Conservation (phyloP, 1,140 invertebrate genomes). For the Diprion similis region DNA sequence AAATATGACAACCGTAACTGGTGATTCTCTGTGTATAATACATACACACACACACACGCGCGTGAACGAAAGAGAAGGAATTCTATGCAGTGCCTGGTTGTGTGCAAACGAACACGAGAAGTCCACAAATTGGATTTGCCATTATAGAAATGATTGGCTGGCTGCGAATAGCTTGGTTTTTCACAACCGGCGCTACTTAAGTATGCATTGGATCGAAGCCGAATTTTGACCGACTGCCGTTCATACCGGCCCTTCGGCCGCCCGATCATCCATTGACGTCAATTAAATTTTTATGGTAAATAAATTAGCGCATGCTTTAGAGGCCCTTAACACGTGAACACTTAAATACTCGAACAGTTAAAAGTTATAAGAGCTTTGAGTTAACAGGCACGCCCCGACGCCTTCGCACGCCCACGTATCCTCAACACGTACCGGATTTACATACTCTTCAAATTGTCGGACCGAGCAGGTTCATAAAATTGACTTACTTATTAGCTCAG, state of each 20-base stretch:
- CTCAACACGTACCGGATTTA: background rate
- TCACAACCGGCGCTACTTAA: background rate
- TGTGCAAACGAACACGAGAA: background rate
- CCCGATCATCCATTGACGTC: background rate
- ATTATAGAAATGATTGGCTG: constrained; percentile 2
- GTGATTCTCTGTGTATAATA: no score
- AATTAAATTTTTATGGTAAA: constrained; percentile 8
- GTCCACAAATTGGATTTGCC: background rate
- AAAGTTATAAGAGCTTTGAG: constrained; percentile 3
- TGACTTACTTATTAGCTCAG: constrained; percentile 4
- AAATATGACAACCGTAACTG: background rate
- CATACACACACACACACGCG: no score
- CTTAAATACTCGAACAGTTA: constrained; percentile 1
- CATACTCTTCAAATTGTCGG: background rate
- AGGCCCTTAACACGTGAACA: constrained; percentile 4
- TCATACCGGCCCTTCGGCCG: background rate
- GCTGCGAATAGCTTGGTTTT: background rate
- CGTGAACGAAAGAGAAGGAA: background rate
- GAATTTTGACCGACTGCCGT: constrained; percentile 3
- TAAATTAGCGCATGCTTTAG: constrained; percentile 5
- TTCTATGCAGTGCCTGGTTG: background rate
- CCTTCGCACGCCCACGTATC: constrained; percentile 3
- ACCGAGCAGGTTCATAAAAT: background rate
- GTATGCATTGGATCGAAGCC: background rate
- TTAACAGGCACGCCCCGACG: background rate